Evolutionary conservation across 2,113 vertebrate genomes (phyloP).

Genomic region (Chaetorhynchus papuensis): DNA sequence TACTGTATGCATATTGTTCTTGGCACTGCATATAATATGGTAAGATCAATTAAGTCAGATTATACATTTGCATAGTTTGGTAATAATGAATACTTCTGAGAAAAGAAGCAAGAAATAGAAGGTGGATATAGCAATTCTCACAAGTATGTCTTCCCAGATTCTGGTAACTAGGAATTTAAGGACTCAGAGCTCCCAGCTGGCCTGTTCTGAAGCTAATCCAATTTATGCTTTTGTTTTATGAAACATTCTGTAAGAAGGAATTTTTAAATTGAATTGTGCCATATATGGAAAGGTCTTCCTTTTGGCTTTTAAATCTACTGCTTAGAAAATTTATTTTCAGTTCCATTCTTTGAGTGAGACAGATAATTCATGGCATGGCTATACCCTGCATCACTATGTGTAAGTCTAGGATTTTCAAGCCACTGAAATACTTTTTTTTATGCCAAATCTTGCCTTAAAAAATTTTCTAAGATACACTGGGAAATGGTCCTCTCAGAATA

Average conservation of each 20-base stretch:
- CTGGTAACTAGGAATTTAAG: neutral
- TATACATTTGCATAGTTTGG: neutral
- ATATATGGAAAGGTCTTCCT: neutral
- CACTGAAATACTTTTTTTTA: neutral
- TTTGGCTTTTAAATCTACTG: neutral
- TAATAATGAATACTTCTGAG: neutral
- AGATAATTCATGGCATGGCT: neutral
- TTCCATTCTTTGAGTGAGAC: neutral
- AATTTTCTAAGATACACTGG: neutral
- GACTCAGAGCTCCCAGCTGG: neutral
- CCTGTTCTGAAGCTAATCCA: neutral
- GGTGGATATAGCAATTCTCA: neutral
- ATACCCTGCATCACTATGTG: rapidly evolving
- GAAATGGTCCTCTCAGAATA: neutral
- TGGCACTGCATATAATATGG: neutral
- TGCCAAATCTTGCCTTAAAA: neutral
- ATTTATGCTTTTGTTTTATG: neutral
- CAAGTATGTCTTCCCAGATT: neutral
- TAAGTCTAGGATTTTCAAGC: neutral
- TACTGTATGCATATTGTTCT: neutral
- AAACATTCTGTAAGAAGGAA: neutral
- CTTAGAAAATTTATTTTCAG: neutral
- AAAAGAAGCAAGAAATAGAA: neutral
- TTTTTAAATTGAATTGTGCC: neutral
- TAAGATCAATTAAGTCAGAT: neutral